These are phyloP conservation scores for Halcyon smyrnensis DNA, from an alignment of 2,797 vertebrate genomes.

Conservation along the genomic window DNA sequence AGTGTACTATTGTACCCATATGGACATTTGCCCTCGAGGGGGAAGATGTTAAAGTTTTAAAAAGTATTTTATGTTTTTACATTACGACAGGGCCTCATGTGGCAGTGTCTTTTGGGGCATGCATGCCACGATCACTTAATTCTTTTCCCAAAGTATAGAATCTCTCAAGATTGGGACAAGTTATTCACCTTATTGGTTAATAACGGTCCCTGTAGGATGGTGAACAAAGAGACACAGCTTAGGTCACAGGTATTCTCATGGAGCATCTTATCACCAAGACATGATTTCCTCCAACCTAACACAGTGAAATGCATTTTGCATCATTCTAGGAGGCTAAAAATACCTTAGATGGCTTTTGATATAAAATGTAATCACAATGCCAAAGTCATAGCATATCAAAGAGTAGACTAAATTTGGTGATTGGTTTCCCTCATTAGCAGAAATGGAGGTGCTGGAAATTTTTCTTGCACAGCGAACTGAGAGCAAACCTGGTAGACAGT, in stretches of 20 bases:
- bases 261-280: not conserved
- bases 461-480: not conserved
- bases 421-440: not conserved
- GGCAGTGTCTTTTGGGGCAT: not conserved
- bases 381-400: not conserved
- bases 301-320: not conserved
- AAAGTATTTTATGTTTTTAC: not conserved
- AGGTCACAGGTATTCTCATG: not conserved
- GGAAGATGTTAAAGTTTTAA: not conserved
- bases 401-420: not conserved
- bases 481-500: not conserved
- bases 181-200: not conserved
- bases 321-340: not conserved
- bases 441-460: not conserved
- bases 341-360: not conserved
- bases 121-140: not conserved
- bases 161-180: not conserved
- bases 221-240: not conserved
- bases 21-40: not conserved
- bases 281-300: not conserved
- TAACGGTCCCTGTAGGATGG: rapidly evolving
- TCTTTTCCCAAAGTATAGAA: not conserved
- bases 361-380: not conserved
- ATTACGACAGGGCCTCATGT: not conserved
- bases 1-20: not conserved